A percentile compares a stretch with the other conserved stretches of the same genome.
Evolutionary conservation across 2,888 invertebrate genomes (phyloP).

Genomic region (Melanotus villosus): DNA sequence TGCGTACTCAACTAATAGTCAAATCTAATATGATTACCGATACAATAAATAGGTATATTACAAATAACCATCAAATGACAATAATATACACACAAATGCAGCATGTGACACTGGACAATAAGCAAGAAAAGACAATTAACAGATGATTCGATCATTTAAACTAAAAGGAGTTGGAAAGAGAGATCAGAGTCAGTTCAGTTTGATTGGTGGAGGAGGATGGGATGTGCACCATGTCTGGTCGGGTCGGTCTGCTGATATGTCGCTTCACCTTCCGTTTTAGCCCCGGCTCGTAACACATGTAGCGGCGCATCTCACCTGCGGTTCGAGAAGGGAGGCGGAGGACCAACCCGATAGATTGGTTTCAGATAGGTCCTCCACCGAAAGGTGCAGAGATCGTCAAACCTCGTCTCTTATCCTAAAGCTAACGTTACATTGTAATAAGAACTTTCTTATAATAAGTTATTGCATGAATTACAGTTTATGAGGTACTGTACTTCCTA

Average conservation of each 20-base stretch:
- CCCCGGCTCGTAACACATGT: constrained; percentile 50
- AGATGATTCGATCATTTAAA: constrained; percentile 58
- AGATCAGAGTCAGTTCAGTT: constrained; percentile 65
- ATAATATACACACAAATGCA: constrained; percentile 68
- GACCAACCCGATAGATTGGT: constrained; percentile 54
- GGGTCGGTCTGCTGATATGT: constrained; percentile 65
- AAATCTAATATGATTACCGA: constrained; percentile 61
- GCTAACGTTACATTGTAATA: constrained; percentile 69
- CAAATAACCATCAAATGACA: constrained; percentile 68
- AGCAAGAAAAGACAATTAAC: constrained; percentile 65
- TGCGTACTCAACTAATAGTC: constrained; percentile 65
- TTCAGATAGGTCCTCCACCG: constrained; percentile 56
- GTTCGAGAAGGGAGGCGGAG: constrained; percentile 58
- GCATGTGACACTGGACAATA: constrained; percentile 70
- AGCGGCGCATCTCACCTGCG: constrained; percentile 52
- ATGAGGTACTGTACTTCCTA: constrained; percentile 71
- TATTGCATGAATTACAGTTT: constrained; percentile 72
- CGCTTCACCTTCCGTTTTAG: constrained; percentile 58
- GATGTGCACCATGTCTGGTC: constrained; percentile 54
- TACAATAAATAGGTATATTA: constrained; percentile 66
- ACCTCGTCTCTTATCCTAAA: constrained; percentile 69
- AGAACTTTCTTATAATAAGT: constrained; percentile 70
- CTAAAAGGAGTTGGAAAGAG: constrained; percentile 59
- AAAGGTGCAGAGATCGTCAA: constrained; percentile 64
- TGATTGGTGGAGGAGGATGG: constrained; percentile 54